Base-by-base conservation (phyloP, 2,888 invertebrate species). In the Acrobasis consociella region DNA sequence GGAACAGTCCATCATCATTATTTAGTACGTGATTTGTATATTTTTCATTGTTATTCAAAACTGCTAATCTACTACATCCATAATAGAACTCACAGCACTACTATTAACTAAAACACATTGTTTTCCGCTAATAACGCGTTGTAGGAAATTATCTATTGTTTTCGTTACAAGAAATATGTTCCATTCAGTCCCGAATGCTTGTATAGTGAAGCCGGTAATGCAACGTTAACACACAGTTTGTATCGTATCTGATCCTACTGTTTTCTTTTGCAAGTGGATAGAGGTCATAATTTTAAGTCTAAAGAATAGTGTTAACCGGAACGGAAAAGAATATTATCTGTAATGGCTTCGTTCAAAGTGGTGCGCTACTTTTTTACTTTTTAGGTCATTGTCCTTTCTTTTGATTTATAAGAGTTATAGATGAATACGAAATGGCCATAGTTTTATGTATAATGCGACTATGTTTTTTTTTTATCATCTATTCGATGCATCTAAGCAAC, bases 101-200 rank as follows among this genome's bases (percentile, higher is more conserved):
- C 68, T 69, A 69, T 69, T 67, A 69, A 69, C 69, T 46, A 74
- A 79, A 75, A 71, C 68, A 74, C 74, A 78, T 82, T 81, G 78
- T 83, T 75, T 77, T 74, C 67, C 68, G 75, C 78, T 88, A 86
- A 87, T 86, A 82, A 83, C 69, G 67, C 66, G 77, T 77, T 81
- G 75, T 72, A 75, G 68, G 69, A 81, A 81, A 86, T 83, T 74
- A 73, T 69, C 85, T 72, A 87, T 88, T 89, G 88, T 89, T 82
- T 81, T 76, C 67, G 66, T 69, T 70, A 73, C 69, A 81, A 81
- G 81, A 84, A 77, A 78, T 80, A 81, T 77, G 69, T 69, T 76
- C 72, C 70, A 76, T 77, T 76, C 73, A 78, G 68, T 75, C 73
- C n/a, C n/a, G 46, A 46, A 46, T 58, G n/a, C 49, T 31, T 42